A percentile compares a stretch with the other conserved stretches of the same genome.
These are phyloP conservation scores for Pseudomyrmex flavicornis DNA, from an alignment of 1,140 invertebrate genomes.

Conservation along the genomic window DNA sequence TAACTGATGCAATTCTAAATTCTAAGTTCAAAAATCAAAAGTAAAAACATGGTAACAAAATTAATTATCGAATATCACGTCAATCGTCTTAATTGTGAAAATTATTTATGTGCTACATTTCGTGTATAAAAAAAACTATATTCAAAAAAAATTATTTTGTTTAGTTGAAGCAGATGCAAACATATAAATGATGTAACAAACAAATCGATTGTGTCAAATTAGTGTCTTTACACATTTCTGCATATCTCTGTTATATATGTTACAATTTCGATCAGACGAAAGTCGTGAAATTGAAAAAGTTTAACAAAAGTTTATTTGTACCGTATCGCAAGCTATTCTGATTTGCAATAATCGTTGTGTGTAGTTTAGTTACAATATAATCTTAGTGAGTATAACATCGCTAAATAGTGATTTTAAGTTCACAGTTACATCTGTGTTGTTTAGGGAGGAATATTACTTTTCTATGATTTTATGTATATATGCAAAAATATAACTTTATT, in stretches of 20 bases:
- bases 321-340: neutral
- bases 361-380: neutral
- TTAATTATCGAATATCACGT: neutral
- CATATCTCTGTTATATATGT: neutral
- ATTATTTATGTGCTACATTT: neutral
- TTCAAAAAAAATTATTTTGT: neutral
- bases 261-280: neutral
- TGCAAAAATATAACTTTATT: slow-evolving; percentile 77
- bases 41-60: slow-evolving; percentile 8
- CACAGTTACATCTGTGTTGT: slow-evolving; percentile 57
- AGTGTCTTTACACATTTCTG: slow-evolving; percentile 16
- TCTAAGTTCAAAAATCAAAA: slow-evolving; percentile 48
- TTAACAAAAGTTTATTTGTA: slow-evolving; percentile 42
- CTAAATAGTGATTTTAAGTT: slow-evolving; percentile 20
- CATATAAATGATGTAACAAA: neutral
- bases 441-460: slow-evolving; percentile 72
- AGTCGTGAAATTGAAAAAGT: slow-evolving; percentile 10
- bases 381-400: slow-evolving; percentile 26
- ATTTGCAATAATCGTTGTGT: neutral
- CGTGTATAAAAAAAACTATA: slow-evolving; percentile 12
- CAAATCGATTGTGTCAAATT: slow-evolving; percentile 10
- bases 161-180: neutral
- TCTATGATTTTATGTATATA: slow-evolving; percentile 68
- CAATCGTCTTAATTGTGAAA: neutral
- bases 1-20: neutral